Base-by-base conservation (phyloP, 2,888 invertebrate species). In the Melanargia galathea region DNA sequence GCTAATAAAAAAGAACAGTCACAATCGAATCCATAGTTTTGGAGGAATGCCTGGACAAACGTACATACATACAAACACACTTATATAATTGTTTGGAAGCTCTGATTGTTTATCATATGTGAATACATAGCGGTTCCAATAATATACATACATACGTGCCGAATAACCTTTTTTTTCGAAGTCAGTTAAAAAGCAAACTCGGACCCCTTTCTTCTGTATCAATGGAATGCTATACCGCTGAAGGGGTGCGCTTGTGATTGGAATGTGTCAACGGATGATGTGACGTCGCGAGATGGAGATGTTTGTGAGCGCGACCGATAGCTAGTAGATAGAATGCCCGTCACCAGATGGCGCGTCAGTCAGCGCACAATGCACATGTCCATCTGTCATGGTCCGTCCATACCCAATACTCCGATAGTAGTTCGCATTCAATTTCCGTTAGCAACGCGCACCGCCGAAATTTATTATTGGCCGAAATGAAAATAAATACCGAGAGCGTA, bases 371-470 rank as follows among this genome's bases (percentile, higher is more conserved):
- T 64, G 65, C 62, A 49, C 63, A 64, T 43, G 58, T 68, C 67
- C 63, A 56, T 43, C 69, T 70, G 70, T 71, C 79, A 79, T 71
- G 70, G 62, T 64, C 71, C 70, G 69, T 76, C 77, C 79, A 77
- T 76, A 74, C 74, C 75, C 78, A 71, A 75, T 72, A 80, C 81
- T 65, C 75, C 76, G 71, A 75, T 73, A 81, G 81, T 65, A 65
- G 72, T 83, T 81, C 83, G 78, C 75, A 82, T 86, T 84, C 84
- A 86, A 87, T 87, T 87, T 86, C 84, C 87, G 84, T 73, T 71
- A 65, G 63, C 57, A 62, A 68, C 73, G 76, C 78, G 74, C 72
- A 75, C 74, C 73, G 70, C 66, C 72, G 73, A 75, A 69, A 73
- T 73, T 73, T 76, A 76, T 77, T 81, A 79, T 78, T 75, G 77